phyloP scores from a whole-genome alignment of 2,113 vertebrate genomes.

The Chloebia gouldiae region DNA sequence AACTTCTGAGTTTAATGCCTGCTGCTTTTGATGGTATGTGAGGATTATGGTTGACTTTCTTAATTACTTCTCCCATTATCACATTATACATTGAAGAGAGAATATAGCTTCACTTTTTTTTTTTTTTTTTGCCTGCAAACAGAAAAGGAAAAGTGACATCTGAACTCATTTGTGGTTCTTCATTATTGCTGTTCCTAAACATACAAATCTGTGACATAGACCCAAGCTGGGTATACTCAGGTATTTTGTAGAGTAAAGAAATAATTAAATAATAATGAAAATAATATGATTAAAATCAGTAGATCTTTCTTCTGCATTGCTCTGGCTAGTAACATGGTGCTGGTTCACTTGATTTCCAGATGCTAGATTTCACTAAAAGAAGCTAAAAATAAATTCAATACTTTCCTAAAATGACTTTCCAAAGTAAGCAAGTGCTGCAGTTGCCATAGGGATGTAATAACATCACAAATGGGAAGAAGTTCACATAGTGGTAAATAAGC shows the following conservation, averaged over 20 bases:
- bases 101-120: background rate
- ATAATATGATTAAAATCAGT: background rate
- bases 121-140: background rate
- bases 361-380: constrained; percentile 57
- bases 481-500: constrained; percentile 35
- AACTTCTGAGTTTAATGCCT: background rate
- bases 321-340: background rate
- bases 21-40: background rate
- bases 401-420: constrained; percentile 60
- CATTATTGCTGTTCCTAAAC: background rate
- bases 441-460: constrained; percentile 60
- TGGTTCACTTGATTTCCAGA: constrained; percentile 40
- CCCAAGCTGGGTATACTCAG: background rate
- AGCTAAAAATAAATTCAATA: constrained; percentile 64
- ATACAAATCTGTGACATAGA: background rate
- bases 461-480: constrained; percentile 21
- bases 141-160: background rate
- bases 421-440: constrained; percentile 50
- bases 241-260: background rate
- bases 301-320: background rate
- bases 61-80: background rate
- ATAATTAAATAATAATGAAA: background rate
- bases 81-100: background rate
- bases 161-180: background rate
- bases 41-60: background rate